Evolutionary conservation across 2,797 vertebrate species (phyloP).

Genomic region (Lacerta bilineata): DNA sequence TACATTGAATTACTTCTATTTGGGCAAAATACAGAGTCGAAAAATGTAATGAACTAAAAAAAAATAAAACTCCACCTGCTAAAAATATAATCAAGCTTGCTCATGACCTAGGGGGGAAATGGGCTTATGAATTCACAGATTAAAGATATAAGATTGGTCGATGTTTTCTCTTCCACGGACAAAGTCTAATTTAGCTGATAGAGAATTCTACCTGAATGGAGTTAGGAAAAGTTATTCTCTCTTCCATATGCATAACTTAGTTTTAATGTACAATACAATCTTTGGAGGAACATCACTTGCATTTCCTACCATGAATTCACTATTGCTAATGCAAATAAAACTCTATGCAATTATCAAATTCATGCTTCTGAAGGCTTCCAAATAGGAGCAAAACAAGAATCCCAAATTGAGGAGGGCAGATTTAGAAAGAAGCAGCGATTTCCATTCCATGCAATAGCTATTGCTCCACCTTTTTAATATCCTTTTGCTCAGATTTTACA

Average conservation of each 20-base stretch:
- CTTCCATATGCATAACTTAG: conserved; percentile 7
- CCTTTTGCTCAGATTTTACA: neutral
- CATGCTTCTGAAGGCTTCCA: neutral
- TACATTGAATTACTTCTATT: conserved; percentile 24
- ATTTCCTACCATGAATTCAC: conserved; percentile 28
- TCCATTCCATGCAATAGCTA: neutral
- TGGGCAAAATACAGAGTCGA: conserved; percentile 16
- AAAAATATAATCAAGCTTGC: conserved; percentile 20
- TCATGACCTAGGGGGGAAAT: conserved; percentile 50
- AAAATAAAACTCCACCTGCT: neutral
- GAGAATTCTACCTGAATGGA: conserved; percentile 54
- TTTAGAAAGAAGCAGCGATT: neutral
- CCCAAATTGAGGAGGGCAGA: neutral
- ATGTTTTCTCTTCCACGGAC: conserved; percentile 57
- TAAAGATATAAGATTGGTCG: conserved; percentile 52
- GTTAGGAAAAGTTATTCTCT: conserved; percentile 50
- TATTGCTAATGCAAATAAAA: neutral
- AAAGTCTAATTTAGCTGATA: conserved; percentile 69
- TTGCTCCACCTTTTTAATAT: neutral
- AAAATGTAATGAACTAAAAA: conserved; percentile 23
- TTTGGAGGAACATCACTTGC: neutral
- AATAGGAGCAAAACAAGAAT: neutral
- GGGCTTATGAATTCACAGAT: conserved; percentile 65
- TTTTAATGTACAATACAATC: conserved; percentile 36
- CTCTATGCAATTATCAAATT: neutral